phyloP scores from a whole-genome alignment of 2,888 invertebrate species.

The Heliconius aoede region DNA sequence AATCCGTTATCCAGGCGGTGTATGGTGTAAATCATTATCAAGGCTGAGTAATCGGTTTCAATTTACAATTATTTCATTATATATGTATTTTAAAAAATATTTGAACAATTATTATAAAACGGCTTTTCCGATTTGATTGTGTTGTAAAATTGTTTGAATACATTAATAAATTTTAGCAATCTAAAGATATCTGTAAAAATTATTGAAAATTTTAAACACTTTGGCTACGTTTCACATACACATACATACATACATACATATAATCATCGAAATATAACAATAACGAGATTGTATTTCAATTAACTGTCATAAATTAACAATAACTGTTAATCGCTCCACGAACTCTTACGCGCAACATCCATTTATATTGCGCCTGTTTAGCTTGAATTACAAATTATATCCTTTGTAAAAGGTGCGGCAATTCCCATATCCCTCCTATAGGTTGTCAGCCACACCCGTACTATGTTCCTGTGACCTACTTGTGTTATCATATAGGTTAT shows the following conservation, averaged over 20 bases:
- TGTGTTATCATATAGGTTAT: slow-evolving; percentile 51
- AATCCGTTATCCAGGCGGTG: slow-evolving; percentile 36
- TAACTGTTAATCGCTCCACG: slow-evolving; percentile 10
- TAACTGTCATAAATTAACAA: neutral
- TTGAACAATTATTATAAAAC: neutral
- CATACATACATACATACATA: neutral
- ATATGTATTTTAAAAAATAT: neutral
- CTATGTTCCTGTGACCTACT: slow-evolving; percentile 69
- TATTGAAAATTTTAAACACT: neutral
- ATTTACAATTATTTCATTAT: neutral
- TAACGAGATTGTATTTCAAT: slow-evolving; percentile 6
- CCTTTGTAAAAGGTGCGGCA: slow-evolving; percentile 49
- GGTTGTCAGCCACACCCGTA: slow-evolving; percentile 41
- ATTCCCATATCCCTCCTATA: slow-evolving; percentile 53
- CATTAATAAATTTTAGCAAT: no score
- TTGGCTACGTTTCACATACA: no score
- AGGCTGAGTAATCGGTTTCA: slow-evolving; percentile 13
- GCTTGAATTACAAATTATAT: slow-evolving; percentile 37
- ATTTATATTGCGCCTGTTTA: slow-evolving; percentile 38
- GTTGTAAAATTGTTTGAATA: neutral
- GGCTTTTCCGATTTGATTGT: neutral
- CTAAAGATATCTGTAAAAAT: neutral
- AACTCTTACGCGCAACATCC: slow-evolving; percentile 18
- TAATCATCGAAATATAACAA: neutral
- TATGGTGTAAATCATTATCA: slow-evolving; percentile 23